Percentiles rank a stretch among this genome's conserved stretches.
These are phyloP conservation scores for Megathymus violae DNA, from an alignment of 1,140 invertebrate species.

Conservation along the genomic window DNA sequence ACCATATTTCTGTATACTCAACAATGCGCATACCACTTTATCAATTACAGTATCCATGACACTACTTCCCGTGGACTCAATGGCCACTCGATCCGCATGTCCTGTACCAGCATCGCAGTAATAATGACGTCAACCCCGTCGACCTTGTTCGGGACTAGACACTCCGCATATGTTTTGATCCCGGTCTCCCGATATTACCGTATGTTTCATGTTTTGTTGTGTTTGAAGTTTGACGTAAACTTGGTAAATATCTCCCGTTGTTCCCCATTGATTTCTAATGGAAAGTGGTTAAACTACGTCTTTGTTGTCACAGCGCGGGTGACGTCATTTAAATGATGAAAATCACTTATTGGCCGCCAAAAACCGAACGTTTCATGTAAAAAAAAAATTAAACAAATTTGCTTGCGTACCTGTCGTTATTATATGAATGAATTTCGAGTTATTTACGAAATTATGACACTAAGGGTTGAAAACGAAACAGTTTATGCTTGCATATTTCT, in stretches of 20 bases:
- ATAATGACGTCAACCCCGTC: constrained; percentile 65
- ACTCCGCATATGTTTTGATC: constrained; percentile 50
- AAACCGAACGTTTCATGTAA: constrained; percentile 6
- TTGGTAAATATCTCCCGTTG: background rate
- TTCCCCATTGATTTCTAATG: background rate
- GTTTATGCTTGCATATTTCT: background rate
- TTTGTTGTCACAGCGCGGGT: constrained; percentile 21
- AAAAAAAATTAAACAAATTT: constrained; percentile 5
- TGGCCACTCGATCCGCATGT: constrained; percentile 55
- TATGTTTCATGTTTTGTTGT: constrained; percentile 42
- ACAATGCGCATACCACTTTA: constrained; percentile 53
- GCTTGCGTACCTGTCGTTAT: background rate
- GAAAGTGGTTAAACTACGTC: constrained; percentile 2
- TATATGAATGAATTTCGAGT: background rate
- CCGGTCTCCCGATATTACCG: constrained; percentile 46
- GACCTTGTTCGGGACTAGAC: constrained; percentile 69
- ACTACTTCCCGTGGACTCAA: constrained; percentile 51
- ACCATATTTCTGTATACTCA: constrained; percentile 35
- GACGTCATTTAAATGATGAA: constrained; percentile 21
- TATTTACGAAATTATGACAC: no score
- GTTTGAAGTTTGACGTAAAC: background rate
- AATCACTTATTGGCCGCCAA: constrained; percentile 15
- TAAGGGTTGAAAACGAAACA: constrained; percentile 13
- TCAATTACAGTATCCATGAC: constrained; percentile 58
- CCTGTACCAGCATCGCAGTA: constrained; percentile 63